A percentile compares a stretch with the other conserved stretches of the same genome.
These are phyloP conservation scores for Drosophila nigromelanica DNA, from an alignment of 1,140 invertebrate genomes.

Conservation along the genomic window DNA sequence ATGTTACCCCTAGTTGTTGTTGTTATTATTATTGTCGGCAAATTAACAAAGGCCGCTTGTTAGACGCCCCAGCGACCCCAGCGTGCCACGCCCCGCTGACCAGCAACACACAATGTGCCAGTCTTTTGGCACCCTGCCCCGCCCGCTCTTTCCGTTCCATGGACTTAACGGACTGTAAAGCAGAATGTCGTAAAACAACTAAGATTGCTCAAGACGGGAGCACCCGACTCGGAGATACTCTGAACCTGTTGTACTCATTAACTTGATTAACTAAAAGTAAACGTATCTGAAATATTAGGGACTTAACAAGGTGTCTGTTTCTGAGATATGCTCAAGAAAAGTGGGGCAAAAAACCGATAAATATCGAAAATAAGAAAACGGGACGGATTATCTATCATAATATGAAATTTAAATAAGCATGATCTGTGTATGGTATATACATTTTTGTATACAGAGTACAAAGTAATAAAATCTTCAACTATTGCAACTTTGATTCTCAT, in stretches of 20 bases:
- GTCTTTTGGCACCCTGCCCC: neutral
- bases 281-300: no score
- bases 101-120: slow-evolving; percentile 6
- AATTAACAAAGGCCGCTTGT: slow-evolving; percentile 64
- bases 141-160: neutral
- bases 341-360: no score
- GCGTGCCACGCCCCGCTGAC: slow-evolving; percentile 35
- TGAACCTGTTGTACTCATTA: neutral
- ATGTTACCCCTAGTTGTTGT: slow-evolving; percentile 31
- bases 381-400: no score
- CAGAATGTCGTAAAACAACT: slow-evolving; percentile 27
- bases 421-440: no score
- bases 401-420: no score
- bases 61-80: slow-evolving; percentile 33
- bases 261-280: no score
- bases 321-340: no score
- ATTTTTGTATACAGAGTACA: no score
- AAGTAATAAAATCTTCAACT: no score
- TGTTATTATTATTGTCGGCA: slow-evolving; percentile 54
- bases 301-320: no score
- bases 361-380: no score
- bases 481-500: neutral
- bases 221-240: neutral
- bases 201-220: no score
- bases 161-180: slow-evolving; percentile 40